Conservation (phyloP, 2,888 invertebrate species). For the Anoplius nigerrimus region DNA sequence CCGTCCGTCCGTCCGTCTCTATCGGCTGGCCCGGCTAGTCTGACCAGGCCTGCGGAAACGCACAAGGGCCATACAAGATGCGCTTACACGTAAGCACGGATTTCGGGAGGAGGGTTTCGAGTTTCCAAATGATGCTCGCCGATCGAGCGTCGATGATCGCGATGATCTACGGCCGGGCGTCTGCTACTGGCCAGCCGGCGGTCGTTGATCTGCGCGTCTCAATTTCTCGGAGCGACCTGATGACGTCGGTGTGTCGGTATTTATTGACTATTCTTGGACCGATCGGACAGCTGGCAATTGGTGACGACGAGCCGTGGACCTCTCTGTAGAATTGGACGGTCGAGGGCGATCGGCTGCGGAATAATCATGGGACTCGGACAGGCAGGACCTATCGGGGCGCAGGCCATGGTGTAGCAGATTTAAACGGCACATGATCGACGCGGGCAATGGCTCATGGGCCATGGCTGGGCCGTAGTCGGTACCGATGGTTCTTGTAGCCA, state of each 20-base stretch:
- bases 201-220: background rate
- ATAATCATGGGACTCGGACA: too few relatives aligned
- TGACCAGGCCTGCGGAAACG: background rate
- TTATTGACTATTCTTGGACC: background rate
- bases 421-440: background rate
- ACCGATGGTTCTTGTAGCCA: constrained; percentile 54
- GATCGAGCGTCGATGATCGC: background rate
- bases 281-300: background rate
- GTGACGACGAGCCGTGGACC: background rate
- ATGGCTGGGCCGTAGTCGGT: constrained; percentile 30
- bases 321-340: too few relatives aligned
- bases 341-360: too few relatives aligned
- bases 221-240: background rate
- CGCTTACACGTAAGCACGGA: constrained; percentile 3
- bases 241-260: background rate
- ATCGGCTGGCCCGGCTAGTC: constrained; percentile 8
- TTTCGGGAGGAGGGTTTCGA: background rate
- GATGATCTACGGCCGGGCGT: background rate
- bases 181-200: background rate
- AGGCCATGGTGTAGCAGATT: background rate
- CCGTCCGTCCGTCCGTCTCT: background rate
- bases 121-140: background rate
- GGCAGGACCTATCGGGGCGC: background rate
- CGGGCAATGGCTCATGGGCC: background rate
- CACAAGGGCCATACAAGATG: constrained; percentile 4